These are phyloP conservation scores for Volucella inflata DNA, from an alignment of 2,888 invertebrate species.

Conservation along the genomic window DNA sequence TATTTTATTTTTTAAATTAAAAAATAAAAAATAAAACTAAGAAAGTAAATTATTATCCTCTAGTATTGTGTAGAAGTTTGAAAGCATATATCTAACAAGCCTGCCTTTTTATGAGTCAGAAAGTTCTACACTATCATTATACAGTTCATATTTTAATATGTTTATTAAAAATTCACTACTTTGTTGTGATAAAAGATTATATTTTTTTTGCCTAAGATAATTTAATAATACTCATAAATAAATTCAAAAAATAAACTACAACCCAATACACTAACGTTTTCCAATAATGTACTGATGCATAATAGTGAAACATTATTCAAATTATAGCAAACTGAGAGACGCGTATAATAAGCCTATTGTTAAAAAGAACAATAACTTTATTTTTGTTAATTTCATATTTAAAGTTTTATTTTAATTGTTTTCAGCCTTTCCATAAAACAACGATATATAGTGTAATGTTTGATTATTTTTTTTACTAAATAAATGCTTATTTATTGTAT, in stretches of 20 bases:
- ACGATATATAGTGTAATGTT: slow-evolving; percentile 41
- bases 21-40: too few species aligned
- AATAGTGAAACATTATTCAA: slow-evolving; percentile 23
- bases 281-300: slow-evolving; percentile 56
- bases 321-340: slow-evolving; percentile 8
- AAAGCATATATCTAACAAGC: too few species aligned
- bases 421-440: slow-evolving; percentile 41
- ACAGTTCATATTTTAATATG: too few species aligned
- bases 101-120: too few species aligned
- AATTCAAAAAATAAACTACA: slow-evolving; percentile 15
- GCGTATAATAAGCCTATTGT: slow-evolving; percentile 1
- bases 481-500: not conserved
- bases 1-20: too few species aligned
- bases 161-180: too few species aligned
- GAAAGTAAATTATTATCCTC: too few species aligned
- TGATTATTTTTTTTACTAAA: slow-evolving; percentile 10
- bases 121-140: too few species aligned
- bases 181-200: too few species aligned
- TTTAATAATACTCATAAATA: slow-evolving; percentile 1
- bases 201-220: slow-evolving; percentile 3
- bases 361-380: slow-evolving; percentile 17
- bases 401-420: slow-evolving; percentile 28
- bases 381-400: slow-evolving; percentile 32
- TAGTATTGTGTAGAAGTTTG: too few species aligned
- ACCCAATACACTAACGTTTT: slow-evolving; percentile 27